Evolutionary conservation across 1,140 invertebrate species (phyloP).

Genomic region (Macrobrachium rosenbergii): DNA sequence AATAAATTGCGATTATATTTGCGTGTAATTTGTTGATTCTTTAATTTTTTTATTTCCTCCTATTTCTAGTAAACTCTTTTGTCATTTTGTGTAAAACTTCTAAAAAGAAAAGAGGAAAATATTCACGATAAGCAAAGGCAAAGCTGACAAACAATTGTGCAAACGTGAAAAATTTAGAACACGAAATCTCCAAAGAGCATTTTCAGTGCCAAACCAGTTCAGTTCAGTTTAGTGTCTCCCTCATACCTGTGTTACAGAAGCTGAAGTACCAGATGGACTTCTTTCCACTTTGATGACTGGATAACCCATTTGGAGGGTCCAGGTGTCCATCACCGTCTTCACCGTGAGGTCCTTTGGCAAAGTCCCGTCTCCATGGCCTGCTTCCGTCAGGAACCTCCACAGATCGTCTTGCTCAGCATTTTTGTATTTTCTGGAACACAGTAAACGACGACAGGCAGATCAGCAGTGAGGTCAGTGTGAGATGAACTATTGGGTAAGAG

Average conservation of each 20-base stretch:
- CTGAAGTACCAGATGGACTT: slow-evolving; percentile 77
- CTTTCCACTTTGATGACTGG: slow-evolving; percentile 74
- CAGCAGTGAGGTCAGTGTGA: too few species aligned
- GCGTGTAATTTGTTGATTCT: too few species aligned
- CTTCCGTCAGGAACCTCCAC: slow-evolving; percentile 79
- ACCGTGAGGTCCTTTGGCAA: slow-evolving; percentile 78
- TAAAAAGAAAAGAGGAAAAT: too few species aligned
- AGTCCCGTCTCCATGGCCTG: slow-evolving; percentile 57
- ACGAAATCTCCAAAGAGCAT: background rate
- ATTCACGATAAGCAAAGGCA: too few species aligned
- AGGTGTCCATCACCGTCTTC: slow-evolving; percentile 78
- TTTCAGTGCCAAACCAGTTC: background rate
- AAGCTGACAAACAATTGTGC: too few species aligned
- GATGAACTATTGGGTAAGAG: too few species aligned
- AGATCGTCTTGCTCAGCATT: slow-evolving; percentile 89
- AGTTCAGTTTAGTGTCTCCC: background rate
- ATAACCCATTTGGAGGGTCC: slow-evolving; percentile 73
- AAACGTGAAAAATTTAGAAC: too few species aligned
- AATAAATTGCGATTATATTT: too few species aligned
- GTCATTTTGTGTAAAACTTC: too few species aligned
- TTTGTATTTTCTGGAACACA: slow-evolving; percentile 67
- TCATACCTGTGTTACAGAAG: slow-evolving; percentile 78
- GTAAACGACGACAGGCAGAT: too few species aligned
- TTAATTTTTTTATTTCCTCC: too few species aligned
- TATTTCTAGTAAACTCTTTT: too few species aligned